Evolutionary conservation across 2,113 vertebrate genomes (phyloP).

Genomic region (Kryptolebias marmoratus): DNA sequence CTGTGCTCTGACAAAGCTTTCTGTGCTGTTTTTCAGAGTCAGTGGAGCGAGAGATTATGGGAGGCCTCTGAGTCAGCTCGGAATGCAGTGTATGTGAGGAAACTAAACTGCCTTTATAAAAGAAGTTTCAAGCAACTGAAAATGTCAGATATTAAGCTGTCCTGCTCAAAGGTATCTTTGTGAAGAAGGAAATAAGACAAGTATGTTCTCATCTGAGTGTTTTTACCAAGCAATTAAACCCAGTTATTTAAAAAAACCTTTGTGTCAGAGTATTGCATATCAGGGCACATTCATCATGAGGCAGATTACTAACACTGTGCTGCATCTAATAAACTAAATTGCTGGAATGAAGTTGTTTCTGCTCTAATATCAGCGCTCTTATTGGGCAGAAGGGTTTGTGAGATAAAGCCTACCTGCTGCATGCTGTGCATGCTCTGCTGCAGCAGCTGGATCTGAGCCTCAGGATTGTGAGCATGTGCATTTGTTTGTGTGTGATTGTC

Average conservation of each 20-base stretch:
- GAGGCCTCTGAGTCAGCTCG: conserved; percentile 3
- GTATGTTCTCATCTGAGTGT: not conserved
- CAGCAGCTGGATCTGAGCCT: conserved; percentile 87
- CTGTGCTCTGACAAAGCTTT: conserved; percentile 16
- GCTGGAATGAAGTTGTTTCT: too few relatives aligned
- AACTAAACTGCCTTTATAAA: not conserved
- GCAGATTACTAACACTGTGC: too few relatives aligned
- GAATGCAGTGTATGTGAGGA: not conserved
- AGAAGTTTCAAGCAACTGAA: not conserved
- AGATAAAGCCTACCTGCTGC: conserved; percentile 87
- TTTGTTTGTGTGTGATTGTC: conserved; percentile 83
- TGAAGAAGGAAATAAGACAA: not conserved
- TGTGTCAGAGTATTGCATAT: too few relatives aligned
- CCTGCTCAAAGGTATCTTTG: not conserved
- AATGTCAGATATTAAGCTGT: too few relatives aligned
- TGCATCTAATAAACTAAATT: too few relatives aligned
- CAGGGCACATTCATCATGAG: too few relatives aligned
- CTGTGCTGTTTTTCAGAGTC: conserved; percentile 8
- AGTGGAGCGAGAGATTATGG: conserved; percentile 35
- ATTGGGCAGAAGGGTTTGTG: too few relatives aligned
- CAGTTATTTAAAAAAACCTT: not conserved
- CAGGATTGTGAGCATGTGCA: conserved; percentile 16
- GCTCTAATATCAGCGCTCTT: too few relatives aligned
- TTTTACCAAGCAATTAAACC: not conserved
- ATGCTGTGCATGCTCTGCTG: conserved; percentile 92